Conservation (phyloP, 2,113 vertebrate species). For the Pantherophis guttatus region DNA sequence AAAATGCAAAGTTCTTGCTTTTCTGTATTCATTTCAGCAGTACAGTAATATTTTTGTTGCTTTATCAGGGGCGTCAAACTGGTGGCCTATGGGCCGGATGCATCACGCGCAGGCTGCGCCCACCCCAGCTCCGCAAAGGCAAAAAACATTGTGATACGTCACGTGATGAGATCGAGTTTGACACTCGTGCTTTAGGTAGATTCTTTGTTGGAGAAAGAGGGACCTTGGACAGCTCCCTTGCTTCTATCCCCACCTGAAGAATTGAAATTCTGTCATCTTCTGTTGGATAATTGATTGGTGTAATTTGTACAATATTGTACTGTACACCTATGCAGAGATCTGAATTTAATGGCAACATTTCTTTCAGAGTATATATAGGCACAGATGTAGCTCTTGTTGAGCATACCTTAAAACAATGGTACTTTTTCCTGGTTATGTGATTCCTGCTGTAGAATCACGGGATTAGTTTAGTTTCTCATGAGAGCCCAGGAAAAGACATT, state of each 20-base stretch:
- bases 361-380: background rate
- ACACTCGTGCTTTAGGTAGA: background rate
- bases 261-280: background rate
- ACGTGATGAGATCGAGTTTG: too few species aligned
- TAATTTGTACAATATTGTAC: background rate
- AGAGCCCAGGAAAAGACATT: background rate
- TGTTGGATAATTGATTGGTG: background rate
- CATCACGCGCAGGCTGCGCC: too few species aligned
- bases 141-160: too few species aligned
- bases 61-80: too few species aligned
- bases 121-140: too few species aligned
- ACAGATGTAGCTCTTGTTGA: background rate
- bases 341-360: background rate
- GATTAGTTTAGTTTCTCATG: background rate
- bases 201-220: background rate
- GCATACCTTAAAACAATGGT: background rate
- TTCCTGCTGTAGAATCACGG: background rate
- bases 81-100: too few species aligned
- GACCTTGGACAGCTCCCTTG: slow-evolving; percentile 1
- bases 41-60: background rate
- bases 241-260: background rate
- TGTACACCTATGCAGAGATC: background rate
- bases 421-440: background rate
- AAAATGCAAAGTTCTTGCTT: background rate
- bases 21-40: background rate